phyloP scores from a whole-genome alignment of 2,113 vertebrate genomes.

The Cavia porcellus region DNA sequence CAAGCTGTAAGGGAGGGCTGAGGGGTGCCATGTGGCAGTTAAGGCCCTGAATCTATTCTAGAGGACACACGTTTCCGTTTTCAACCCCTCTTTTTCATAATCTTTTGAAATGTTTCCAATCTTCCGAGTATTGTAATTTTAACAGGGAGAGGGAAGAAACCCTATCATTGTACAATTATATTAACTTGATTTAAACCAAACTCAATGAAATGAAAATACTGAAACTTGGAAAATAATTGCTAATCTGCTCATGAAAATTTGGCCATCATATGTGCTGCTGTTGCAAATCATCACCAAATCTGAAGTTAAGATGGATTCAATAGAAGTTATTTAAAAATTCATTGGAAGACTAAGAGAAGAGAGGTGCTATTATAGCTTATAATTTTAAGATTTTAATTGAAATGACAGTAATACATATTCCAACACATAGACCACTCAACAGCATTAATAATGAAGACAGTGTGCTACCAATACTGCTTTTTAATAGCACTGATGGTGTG shows the following conservation, averaged over 20 bases:
- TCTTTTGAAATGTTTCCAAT: slow-evolving; percentile 13
- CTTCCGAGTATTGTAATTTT: slow-evolving; percentile 47
- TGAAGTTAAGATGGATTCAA: slow-evolving; percentile 54
- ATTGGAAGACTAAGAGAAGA: neutral
- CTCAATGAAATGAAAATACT: slow-evolving; percentile 1
- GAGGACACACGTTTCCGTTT: slow-evolving; percentile 25
- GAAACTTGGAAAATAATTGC: slow-evolving; percentile 54
- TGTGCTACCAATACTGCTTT: slow-evolving; percentile 9
- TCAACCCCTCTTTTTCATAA: neutral
- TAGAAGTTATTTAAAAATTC: slow-evolving; percentile 3
- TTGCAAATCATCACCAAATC: slow-evolving; percentile 34
- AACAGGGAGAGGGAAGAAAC: slow-evolving; percentile 13
- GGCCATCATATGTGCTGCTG: neutral
- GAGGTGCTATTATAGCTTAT: neutral
- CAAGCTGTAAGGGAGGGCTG: neutral
- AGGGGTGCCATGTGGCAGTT: neutral
- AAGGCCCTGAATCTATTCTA: neutral
- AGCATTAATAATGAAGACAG: neutral
- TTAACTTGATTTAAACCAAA: slow-evolving; percentile 55
- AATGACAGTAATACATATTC: slow-evolving; percentile 59
- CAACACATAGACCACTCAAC: neutral
- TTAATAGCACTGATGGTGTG: neutral
- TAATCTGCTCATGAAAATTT: slow-evolving; percentile 28
- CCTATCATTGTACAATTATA: neutral
- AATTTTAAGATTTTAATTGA: slow-evolving; percentile 69